Evolutionary conservation across 2,888 invertebrate genomes (phyloP).

Genomic region (Spicauda simplicius): DNA sequence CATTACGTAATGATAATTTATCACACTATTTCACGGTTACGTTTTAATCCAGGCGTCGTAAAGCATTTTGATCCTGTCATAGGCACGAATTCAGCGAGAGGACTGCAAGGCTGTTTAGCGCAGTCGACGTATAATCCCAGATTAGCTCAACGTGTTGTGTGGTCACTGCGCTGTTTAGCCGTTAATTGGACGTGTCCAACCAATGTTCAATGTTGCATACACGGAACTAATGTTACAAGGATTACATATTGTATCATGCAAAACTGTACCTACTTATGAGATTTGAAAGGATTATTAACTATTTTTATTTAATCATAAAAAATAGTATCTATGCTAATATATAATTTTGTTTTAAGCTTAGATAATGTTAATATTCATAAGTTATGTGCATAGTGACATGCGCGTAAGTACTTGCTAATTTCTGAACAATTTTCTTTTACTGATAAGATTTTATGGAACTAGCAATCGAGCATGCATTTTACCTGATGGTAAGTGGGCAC

Average conservation of each 20-base stretch:
- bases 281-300: neutral
- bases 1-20: neutral
- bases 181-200: conserved; percentile 68
- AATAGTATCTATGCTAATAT: too few species aligned
- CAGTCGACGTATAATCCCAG: conserved; percentile 69
- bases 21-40: conserved; percentile 34
- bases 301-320: too few species aligned
- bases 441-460: too few species aligned
- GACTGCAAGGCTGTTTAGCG: conserved; percentile 67
- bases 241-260: conserved; percentile 31
- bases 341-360: too few species aligned
- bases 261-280: neutral
- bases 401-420: too few species aligned
- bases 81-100: conserved; percentile 73
- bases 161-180: conserved; percentile 63
- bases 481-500: too few species aligned
- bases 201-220: conserved; percentile 56
- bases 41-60: conserved; percentile 50
- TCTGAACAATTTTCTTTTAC: too few species aligned
- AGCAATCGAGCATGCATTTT: too few species aligned
- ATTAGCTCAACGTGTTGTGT: conserved; percentile 72
- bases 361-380: too few species aligned
- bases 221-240: conserved; percentile 53
- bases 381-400: too few species aligned
- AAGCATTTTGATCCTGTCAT: conserved; percentile 76